Conservation (phyloP, 2,888 invertebrate species). For the Drosophila cracens region DNA sequence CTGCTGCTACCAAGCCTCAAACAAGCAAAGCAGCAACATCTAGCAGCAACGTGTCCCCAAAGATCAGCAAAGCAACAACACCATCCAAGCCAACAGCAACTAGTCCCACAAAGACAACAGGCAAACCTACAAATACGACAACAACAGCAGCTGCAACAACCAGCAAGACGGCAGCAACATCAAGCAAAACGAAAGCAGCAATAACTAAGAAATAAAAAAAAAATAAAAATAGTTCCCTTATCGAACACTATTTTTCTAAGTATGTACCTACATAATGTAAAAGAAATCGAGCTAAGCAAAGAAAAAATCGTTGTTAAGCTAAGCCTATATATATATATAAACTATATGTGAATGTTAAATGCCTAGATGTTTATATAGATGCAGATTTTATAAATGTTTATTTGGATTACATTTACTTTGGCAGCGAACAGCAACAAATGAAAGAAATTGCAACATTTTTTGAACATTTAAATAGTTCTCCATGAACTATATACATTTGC, state of each 20-base stretch:
- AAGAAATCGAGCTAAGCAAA: constrained; percentile 47
- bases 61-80: constrained; percentile 32
- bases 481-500: constrained; percentile 30
- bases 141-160: constrained; percentile 37
- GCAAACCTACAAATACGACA: constrained; percentile 34
- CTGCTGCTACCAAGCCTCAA: constrained; percentile 29
- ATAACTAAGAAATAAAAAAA: constrained; percentile 60
- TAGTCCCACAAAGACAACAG: constrained; percentile 53
- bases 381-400: constrained; percentile 54
- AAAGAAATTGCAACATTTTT: constrained; percentile 32
- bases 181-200: constrained; percentile 59
- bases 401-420: constrained; percentile 50
- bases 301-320: constrained; percentile 13
- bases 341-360: constrained; percentile 36
- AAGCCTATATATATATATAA: constrained; percentile 16
- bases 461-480: constrained; percentile 30
- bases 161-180: constrained; percentile 21
- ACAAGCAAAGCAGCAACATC: constrained; percentile 22
- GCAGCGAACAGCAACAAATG: constrained; percentile 13
- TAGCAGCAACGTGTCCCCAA: constrained; percentile 44
- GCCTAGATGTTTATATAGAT: constrained; percentile 43
- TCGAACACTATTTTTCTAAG: constrained; percentile 70
- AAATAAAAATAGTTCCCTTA: constrained; percentile 31
- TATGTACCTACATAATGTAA: constrained; percentile 46
- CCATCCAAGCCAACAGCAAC: constrained; percentile 34